Conservation (phyloP, 1,140 invertebrate genomes). For the Neodiprion pinetum region DNA sequence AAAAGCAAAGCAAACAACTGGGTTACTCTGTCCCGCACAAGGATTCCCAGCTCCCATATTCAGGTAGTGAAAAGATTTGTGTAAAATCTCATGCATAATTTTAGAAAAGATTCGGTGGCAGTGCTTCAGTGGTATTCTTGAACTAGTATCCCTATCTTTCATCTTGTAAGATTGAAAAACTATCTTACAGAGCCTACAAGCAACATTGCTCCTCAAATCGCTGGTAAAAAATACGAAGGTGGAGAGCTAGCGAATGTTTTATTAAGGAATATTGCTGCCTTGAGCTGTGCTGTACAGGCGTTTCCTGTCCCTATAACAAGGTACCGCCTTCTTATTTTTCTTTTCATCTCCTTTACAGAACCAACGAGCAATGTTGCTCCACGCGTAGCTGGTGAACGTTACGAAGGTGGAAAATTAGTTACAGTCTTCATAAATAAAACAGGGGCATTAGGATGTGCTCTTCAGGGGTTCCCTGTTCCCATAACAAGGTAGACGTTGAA, state of each 20-base stretch:
- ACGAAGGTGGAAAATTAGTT: constrained; percentile 71
- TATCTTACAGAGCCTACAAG: constrained; percentile 56
- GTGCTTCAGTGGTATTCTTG: constrained; percentile 50
- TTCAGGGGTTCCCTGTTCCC: constrained; percentile 70
- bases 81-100: not conserved
- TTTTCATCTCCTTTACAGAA: constrained; percentile 63
- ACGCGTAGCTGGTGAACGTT: constrained; percentile 70
- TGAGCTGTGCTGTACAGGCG: constrained; percentile 63
- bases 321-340: constrained; percentile 42
- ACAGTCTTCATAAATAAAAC: constrained; percentile 65
- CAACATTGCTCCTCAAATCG: constrained; percentile 62
- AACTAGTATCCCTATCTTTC: constrained; percentile 39
- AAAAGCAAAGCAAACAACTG: constrained; percentile 57
- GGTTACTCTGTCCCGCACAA: constrained; percentile 74
- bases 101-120: constrained; percentile 47
- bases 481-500: constrained; percentile 65
- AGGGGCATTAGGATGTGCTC: constrained; percentile 67
- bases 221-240: constrained; percentile 64
- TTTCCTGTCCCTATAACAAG: constrained; percentile 66
- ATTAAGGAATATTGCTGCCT: constrained; percentile 57
- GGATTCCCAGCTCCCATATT: constrained; percentile 72
- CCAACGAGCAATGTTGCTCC: constrained; percentile 73
- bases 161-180: not conserved
- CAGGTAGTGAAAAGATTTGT: constrained; percentile 62
- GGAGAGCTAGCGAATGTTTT: constrained; percentile 68